A percentile compares a stretch with the other conserved stretches of the same genome.
Conservation (phyloP, 2,113 vertebrate genomes). For the Lampris megalopsis region DNA sequence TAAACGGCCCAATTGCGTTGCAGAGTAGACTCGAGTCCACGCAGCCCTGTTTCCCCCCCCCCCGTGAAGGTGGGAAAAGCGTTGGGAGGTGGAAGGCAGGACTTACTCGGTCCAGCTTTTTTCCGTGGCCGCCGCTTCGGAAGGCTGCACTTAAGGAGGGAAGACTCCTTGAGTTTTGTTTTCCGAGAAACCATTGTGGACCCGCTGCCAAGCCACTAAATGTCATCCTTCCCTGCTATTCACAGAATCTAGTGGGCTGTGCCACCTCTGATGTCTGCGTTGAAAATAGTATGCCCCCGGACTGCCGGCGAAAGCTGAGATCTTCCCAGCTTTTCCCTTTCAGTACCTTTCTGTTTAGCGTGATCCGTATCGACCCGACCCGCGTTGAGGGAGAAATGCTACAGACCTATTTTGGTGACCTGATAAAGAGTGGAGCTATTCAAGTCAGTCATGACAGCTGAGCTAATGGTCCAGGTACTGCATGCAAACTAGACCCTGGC, state of each 20-base stretch:
- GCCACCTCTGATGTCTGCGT: background rate
- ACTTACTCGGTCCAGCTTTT: background rate
- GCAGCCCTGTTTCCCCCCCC: background rate
- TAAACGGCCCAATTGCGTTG: no score
- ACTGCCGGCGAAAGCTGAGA: background rate
- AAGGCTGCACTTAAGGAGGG: conserved; percentile 17
- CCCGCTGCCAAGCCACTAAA: conserved; percentile 49
- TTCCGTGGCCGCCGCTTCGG: conserved; percentile 23
- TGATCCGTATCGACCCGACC: background rate
- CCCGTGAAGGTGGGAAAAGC: no score
- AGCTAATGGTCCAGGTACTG: conserved; percentile 41
- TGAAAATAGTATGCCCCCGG: background rate
- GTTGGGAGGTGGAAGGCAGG: no score
- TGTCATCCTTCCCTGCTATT: conserved; percentile 34
- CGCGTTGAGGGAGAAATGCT: background rate
- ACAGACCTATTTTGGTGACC: conserved; percentile 29
- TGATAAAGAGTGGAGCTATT: conserved; percentile 2
- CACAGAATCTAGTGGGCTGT: background rate
- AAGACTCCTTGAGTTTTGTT: conserved; percentile 34
- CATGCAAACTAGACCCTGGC: conserved; percentile 32
- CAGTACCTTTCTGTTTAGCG: background rate
- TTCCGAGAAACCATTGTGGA: conserved; percentile 44
- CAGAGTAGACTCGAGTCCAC: no score
- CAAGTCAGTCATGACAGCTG: conserved; percentile 39
- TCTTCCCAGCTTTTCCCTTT: conserved; percentile 1